Conservation (phyloP, 2,113 vertebrate species). For the Chlorocebus sabaeus region DNA sequence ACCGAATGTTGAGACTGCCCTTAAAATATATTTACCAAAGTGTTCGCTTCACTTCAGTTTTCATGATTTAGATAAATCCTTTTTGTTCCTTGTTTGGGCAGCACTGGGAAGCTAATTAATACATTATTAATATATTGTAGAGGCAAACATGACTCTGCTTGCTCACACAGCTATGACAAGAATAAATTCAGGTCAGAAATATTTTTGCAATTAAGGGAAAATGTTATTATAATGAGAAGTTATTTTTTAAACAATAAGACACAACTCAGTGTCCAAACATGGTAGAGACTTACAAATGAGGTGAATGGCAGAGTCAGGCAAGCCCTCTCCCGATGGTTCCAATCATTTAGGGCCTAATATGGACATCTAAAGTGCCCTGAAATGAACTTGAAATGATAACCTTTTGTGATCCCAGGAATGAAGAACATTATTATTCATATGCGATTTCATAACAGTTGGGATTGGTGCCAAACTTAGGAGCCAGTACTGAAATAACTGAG, state of each 20-base stretch:
- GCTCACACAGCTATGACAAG: slow-evolving; percentile 27
- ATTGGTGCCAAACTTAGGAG: slow-evolving; percentile 9
- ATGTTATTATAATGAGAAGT: slow-evolving; percentile 54
- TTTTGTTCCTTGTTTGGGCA: slow-evolving; percentile 60
- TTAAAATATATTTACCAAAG: slow-evolving; percentile 64
- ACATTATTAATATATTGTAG: slow-evolving; percentile 51
- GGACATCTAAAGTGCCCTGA: neutral
- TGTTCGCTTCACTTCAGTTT: slow-evolving; percentile 12
- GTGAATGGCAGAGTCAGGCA: neutral
- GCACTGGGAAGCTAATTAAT: slow-evolving; percentile 57
- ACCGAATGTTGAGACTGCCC: slow-evolving; percentile 9
- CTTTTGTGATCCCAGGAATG: neutral
- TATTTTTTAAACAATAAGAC: neutral
- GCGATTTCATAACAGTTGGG: slow-evolving; percentile 11
- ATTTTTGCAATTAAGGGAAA: slow-evolving; percentile 61
- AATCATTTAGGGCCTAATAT: neutral
- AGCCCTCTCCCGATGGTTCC: neutral
- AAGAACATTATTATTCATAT: neutral
- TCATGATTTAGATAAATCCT: slow-evolving; percentile 59
- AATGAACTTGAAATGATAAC: neutral
- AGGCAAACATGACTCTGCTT: slow-evolving; percentile 47
- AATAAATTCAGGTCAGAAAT: slow-evolving; percentile 70
- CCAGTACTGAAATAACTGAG: neutral
- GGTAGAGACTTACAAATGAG: neutral
- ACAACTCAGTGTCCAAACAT: neutral